Evolutionary conservation across 2,797 vertebrate species (phyloP).

Genomic region (Cossypha heuglini): DNA sequence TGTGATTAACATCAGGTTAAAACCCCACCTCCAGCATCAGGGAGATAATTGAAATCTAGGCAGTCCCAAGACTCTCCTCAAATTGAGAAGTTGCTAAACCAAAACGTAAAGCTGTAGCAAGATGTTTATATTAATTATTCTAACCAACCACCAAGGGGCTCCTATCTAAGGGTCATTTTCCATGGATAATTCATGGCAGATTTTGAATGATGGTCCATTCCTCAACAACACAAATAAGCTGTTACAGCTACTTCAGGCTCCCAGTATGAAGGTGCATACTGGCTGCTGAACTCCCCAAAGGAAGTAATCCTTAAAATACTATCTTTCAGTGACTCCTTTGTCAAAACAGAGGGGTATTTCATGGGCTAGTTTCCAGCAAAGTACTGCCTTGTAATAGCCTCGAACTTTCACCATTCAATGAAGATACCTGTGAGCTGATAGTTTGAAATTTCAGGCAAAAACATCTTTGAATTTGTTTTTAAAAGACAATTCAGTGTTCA

Average conservation of each 20-base stretch:
- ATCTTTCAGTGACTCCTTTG: not conserved
- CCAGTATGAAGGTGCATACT: not conserved
- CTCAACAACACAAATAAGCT: not conserved
- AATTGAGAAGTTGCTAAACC: conserved; percentile 35
- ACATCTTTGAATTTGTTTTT: not conserved
- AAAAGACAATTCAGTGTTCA: not conserved
- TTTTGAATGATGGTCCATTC: conserved; percentile 21
- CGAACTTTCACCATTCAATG: not conserved
- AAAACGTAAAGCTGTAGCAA: conserved; percentile 31
- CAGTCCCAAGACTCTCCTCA: conserved; percentile 57
- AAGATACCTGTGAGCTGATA: not conserved
- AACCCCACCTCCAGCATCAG: conserved; percentile 20
- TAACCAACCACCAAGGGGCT: conserved; percentile 49
- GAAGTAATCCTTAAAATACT: not conserved
- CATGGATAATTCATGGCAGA: conserved; percentile 46
- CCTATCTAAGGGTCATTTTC: conserved; percentile 25
- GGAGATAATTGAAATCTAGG: conserved; percentile 57
- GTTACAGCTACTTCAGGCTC: not conserved
- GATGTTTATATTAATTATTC: conserved; percentile 56
- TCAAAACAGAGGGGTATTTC: not conserved
- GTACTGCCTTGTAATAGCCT: not conserved
- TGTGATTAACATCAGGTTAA: conserved; percentile 43
- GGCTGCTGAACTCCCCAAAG: not conserved
- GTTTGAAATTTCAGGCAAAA: not conserved
- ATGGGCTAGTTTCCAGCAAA: not conserved